Base-by-base conservation (phyloP, 2,797 vertebrate species). In the Euthynnus affinis region DNA sequence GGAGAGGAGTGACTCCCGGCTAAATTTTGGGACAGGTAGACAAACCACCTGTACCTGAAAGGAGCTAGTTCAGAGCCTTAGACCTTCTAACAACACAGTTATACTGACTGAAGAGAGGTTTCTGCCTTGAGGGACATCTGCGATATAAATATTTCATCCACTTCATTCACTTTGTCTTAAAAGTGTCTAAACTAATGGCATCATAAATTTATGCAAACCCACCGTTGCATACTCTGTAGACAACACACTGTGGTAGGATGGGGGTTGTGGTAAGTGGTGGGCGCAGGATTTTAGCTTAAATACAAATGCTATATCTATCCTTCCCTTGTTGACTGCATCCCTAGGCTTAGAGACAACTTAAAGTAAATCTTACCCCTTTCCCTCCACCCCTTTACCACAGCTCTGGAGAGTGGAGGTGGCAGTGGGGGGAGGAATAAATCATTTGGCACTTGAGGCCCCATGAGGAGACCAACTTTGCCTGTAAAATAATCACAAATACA, bases 401-500 rank as follows among this genome's bases (percentile, higher is more conserved):
- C 78, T 88, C 91, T 86, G 88, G 85, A 89, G 91, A 91, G 89
- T 78, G 72, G 92, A 91, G 92, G 89, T 90, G 91, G 91, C 86
- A 78, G 82, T 77, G 89, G 85, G 86, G 85, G 88, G 82, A 86
- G 91, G 93, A 85, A 89, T 91, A 93, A 93, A 95, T 94, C 91
- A 95, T 94, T 95, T 95, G 92, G 92, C 91, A 93, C 91, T 87
- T 79, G 87, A 88, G 91, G 91, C 92, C 91, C 90, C 91, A 82
- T 93, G 92, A 95, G 91, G 93, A 93, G 94, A 91, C 90, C 92
- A 93, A 94, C 88, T 95, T 94, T 90, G 90, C 89, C 92, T 92
- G 95, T 92, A 92, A 94, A 94, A 94, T 95, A 94, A 96, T 95
- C 93, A 96, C 89, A 95, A 95, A 94, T 89, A 93, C 92, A 93